These are phyloP conservation scores for Liolophura sinensis DNA, from an alignment of 1,140 invertebrate genomes.

Conservation along the genomic window DNA sequence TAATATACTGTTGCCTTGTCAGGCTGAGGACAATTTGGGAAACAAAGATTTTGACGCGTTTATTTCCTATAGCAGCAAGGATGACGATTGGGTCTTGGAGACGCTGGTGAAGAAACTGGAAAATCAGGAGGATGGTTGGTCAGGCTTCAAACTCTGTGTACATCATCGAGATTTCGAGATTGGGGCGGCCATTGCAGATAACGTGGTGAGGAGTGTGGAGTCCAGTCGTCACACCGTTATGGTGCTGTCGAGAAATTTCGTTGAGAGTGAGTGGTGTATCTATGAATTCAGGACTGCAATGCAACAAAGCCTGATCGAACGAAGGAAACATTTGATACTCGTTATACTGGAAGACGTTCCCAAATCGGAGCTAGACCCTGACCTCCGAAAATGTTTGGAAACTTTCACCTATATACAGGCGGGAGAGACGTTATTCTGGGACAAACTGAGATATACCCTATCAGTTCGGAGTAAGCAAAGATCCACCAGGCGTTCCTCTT, in stretches of 20 bases:
- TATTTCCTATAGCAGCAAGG: slow-evolving; percentile 89
- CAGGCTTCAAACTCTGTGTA: slow-evolving; percentile 85
- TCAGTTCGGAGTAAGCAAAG: slow-evolving; percentile 57
- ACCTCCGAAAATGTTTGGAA: slow-evolving; percentile 66
- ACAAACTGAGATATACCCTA: slow-evolving; percentile 87
- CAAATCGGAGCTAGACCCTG: slow-evolving; percentile 60
- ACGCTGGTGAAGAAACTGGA: slow-evolving; percentile 84
- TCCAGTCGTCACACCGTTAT: slow-evolving; percentile 67
- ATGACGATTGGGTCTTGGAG: slow-evolving; percentile 85
- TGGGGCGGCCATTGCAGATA: slow-evolving; percentile 71
- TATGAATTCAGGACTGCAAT: slow-evolving; percentile 77
- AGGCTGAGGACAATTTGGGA: slow-evolving; percentile 1
- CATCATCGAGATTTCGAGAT: slow-evolving; percentile 88
- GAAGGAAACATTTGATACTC: slow-evolving; percentile 80
- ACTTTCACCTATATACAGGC: slow-evolving; percentile 68
- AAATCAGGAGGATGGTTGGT: slow-evolving; percentile 66
- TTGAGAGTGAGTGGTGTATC: slow-evolving; percentile 69
- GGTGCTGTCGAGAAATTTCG: slow-evolving; percentile 68
- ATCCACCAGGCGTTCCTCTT: too few relatives aligned
- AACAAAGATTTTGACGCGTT: slow-evolving; percentile 75
- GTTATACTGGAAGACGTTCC: slow-evolving; percentile 81
- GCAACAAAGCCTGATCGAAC: slow-evolving; percentile 82
- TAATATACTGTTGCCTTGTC: slow-evolving; percentile 26
- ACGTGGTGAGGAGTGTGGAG: slow-evolving; percentile 65
- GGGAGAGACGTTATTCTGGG: slow-evolving; percentile 82